Conservation (phyloP, 1,140 invertebrate species). For the Heliconius congener region DNA sequence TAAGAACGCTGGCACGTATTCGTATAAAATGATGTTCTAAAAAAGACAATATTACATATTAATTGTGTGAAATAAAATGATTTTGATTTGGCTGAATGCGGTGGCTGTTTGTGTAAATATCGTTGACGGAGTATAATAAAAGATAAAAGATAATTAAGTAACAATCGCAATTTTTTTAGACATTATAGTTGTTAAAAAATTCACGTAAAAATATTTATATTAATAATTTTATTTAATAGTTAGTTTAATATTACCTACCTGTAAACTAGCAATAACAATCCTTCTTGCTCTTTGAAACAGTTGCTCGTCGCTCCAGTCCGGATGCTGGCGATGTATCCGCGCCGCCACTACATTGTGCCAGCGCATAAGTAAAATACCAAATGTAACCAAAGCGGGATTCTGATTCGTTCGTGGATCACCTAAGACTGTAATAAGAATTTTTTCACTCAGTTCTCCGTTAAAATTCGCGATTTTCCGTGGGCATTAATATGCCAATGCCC, state of each 20-base stretch:
- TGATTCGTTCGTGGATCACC: slow-evolving; percentile 98
- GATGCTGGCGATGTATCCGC: slow-evolving; percentile 89
- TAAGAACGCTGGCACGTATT: slow-evolving; percentile 96
- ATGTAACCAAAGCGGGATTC: slow-evolving; percentile 96
- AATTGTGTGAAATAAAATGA: neutral
- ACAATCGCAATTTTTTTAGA: too few species aligned
- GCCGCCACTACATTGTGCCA: slow-evolving; percentile 97
- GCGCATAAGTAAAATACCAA: slow-evolving; percentile 96
- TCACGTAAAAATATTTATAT: too few species aligned
- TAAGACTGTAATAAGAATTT: slow-evolving; percentile 86
- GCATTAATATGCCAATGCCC: too few species aligned
- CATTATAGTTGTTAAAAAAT: too few species aligned
- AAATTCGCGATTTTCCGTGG: too few species aligned
- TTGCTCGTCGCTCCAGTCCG: slow-evolving; percentile 96
- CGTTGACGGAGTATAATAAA: too few species aligned
- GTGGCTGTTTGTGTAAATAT: too few species aligned
- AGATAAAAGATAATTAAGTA: too few species aligned
- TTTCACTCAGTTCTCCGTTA: neutral
- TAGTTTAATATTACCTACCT: slow-evolving; percentile 82
- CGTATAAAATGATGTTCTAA: slow-evolving; percentile 98
- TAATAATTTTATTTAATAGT: too few species aligned
- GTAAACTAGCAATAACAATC: slow-evolving; percentile 95
- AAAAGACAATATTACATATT: slow-evolving; percentile 42
- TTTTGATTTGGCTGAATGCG: too few species aligned
- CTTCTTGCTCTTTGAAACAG: slow-evolving; percentile 95